Percentiles rank a stretch among this genome's conserved stretches.
These are phyloP conservation scores for Muraenolepis orangiensis DNA, from an alignment of 2,797 vertebrate species.

Conservation along the genomic window DNA sequence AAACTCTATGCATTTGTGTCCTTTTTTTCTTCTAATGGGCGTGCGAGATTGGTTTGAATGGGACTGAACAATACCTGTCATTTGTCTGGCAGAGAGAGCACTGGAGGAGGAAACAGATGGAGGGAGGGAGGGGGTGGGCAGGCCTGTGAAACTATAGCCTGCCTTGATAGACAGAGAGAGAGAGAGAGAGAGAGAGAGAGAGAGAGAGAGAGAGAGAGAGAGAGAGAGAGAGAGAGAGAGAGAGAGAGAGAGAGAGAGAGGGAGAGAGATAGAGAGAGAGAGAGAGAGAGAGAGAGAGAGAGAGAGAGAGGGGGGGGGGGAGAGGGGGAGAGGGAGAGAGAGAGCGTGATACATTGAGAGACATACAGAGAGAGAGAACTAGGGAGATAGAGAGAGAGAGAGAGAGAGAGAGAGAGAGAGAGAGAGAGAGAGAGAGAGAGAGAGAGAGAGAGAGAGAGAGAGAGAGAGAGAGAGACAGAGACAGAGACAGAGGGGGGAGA, in stretches of 20 bases:
- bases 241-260: constrained; percentile 28
- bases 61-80: constrained; percentile 44
- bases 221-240: constrained; percentile 40
- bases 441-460: constrained; percentile 23
- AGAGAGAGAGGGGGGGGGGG: constrained; percentile 47
- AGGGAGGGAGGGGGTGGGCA: constrained; percentile 22
- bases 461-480: constrained; percentile 22
- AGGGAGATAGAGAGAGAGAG: constrained; percentile 29
- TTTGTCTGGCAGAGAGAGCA: constrained; percentile 56
- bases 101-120: constrained; percentile 45
- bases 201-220: constrained; percentile 21
- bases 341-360: neutral
- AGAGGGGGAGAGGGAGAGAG: constrained; percentile 34
- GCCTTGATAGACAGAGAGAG: constrained; percentile 20
- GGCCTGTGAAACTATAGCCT: no score
- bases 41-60: constrained; percentile 38
- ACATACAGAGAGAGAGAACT: constrained; percentile 35
- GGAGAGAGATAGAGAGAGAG: constrained; percentile 20
- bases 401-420: constrained; percentile 18
- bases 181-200: constrained; percentile 31
- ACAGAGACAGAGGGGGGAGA: constrained; percentile 34
- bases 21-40: constrained; percentile 17
- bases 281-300: constrained; percentile 24
- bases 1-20: constrained; percentile 11
- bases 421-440: constrained; percentile 30